Evolutionary conservation across 2,113 vertebrate species (phyloP), one percentile per base, ranked within the genome.

Genomic region (Passer domesticus): DNA sequence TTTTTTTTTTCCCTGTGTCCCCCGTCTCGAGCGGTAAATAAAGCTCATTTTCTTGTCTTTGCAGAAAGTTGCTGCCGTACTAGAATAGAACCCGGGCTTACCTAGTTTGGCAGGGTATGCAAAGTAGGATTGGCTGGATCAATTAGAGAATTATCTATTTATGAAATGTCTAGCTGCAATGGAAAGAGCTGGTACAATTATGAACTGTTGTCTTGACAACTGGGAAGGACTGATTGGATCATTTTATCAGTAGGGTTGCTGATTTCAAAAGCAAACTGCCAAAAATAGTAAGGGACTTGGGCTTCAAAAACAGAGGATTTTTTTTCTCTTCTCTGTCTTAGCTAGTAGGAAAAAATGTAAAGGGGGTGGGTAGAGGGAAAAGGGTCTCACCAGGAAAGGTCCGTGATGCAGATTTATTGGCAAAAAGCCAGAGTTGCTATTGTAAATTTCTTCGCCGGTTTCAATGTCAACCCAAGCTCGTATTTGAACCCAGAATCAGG

Each of bases 401-500:
- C 96, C 94, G 55, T 74, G 90, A 96, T 96, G 97, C 94, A 98
- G 97, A 97, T 97, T 98, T 98, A 94, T 93, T 98, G 98, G 98
- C 97, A 96, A 97, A 97, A 96, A 97, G 97, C 98, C 97, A 97
- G 96, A 97, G 95, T 97, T 97, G 96, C 97, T 98, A 97, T 98
- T 98, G 97, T 98, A 97, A 98, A 98, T 98, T 98, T 98, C 96
- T 90, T 96, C 88, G 91, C 97, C 49, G 81, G 97, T 98, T 98
- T 98, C 98, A 97, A 83, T 98, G 98, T 98, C 98, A 98, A 96
- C 97, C 97, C 96, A 92, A 97, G 97, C 97, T 98, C 97, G 97
- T 98, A 99, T 98, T 98, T 98, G 98, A 99, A 99, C 99, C 98
- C 98, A 97, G 97, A 99, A 99, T 99, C 98, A 98, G 98, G 97